These are phyloP conservation scores for Pseudomyrmex concolor DNA, from an alignment of 1,140 invertebrate genomes.

Conservation along the genomic window DNA sequence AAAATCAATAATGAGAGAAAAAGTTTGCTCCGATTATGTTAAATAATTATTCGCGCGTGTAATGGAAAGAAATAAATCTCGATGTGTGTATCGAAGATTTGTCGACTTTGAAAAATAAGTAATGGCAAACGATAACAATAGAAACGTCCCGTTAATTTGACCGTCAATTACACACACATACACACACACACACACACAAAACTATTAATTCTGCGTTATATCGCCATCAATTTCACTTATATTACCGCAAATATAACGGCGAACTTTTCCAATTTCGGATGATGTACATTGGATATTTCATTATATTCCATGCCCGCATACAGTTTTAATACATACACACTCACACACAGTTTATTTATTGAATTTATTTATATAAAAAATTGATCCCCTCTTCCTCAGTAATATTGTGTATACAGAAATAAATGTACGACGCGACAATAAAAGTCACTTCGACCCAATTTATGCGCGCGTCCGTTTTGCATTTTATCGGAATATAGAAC, in stretches of 20 bases:
- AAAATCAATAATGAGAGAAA: background rate
- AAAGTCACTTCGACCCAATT: constrained; percentile 48
- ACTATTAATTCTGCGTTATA: constrained; percentile 46
- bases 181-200: background rate
- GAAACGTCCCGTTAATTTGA: constrained; percentile 23
- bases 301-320: background rate
- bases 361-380: constrained; percentile 33
- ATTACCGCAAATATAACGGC: constrained; percentile 27
- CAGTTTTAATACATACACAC: background rate
- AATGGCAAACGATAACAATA: constrained; percentile 31
- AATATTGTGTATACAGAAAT: constrained; percentile 7
- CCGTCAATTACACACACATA: constrained; percentile 29
- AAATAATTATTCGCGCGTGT: background rate
- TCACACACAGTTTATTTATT: constrained; percentile 18
- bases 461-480: constrained; percentile 37
- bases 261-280: constrained; percentile 37
- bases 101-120: constrained; percentile 42
- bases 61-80: background rate
- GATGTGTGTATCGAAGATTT: background rate
- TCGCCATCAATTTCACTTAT: constrained; percentile 37
- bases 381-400: background rate
- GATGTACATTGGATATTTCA: constrained; percentile 38
- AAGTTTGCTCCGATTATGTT: constrained; percentile 11
- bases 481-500: constrained; percentile 51
- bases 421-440: constrained; percentile 46